Evolutionary conservation across 2,888 invertebrate species (phyloP).

Genomic region (Ochropleura plecta): DNA sequence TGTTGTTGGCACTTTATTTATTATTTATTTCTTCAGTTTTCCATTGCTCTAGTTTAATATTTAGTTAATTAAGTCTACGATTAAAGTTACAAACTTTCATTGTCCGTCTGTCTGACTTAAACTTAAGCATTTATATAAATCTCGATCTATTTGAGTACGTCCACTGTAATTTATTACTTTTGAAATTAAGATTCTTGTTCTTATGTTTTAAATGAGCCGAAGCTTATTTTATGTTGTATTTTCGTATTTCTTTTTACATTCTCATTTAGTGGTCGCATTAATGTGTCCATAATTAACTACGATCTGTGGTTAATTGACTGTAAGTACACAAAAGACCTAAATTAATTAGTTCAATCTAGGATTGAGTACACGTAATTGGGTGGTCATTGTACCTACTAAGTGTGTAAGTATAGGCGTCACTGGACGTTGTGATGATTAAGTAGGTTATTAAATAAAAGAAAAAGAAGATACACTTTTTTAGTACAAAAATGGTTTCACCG

Average conservation of each 20-base stretch:
- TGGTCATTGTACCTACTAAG: conserved; percentile 14
- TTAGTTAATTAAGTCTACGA: conserved; percentile 34
- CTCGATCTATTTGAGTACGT: conserved; percentile 19
- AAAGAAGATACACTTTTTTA: not conserved
- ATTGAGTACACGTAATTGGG: conserved; percentile 28
- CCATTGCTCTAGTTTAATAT: conserved; percentile 11
- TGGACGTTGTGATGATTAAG: conserved; percentile 25
- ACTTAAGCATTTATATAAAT: conserved; percentile 20
- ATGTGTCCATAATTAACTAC: conserved; percentile 38
- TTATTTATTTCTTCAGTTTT: conserved; percentile 38
- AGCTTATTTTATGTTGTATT: conserved; percentile 11
- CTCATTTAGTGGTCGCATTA: not conserved
- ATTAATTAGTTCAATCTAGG: conserved; percentile 43
- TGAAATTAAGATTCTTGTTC: conserved; percentile 10
- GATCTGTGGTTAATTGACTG: conserved; percentile 39
- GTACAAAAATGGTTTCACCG: not conserved
- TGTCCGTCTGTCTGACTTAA: conserved; percentile 8
- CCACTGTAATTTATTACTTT: conserved; percentile 14
- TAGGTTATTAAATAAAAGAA: not conserved
- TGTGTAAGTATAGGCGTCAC: not conserved
- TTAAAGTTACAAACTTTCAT: conserved; percentile 21
- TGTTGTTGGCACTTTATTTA: conserved; percentile 43
- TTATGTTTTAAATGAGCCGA: not conserved
- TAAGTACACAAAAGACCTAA: conserved; percentile 41
- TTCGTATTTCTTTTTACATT: conserved; percentile 16